Conservation (phyloP, 2,113 vertebrate genomes). For the Panurus biarmicus region DNA sequence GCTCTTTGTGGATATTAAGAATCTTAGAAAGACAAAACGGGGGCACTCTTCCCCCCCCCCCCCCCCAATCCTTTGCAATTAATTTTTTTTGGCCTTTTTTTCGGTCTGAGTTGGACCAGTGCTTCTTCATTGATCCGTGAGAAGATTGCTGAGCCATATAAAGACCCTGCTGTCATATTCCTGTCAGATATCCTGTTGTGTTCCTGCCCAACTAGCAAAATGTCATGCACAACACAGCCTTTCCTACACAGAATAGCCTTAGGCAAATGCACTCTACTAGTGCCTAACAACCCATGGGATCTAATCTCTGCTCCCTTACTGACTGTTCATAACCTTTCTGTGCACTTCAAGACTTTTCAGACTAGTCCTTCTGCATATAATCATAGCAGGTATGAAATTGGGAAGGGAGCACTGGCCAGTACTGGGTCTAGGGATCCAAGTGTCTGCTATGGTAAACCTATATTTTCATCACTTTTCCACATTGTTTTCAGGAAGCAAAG, state of each 20-base stretch:
- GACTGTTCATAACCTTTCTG: slow-evolving; percentile 34
- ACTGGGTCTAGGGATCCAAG: neutral
- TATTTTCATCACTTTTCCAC: neutral
- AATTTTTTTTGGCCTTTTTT: neutral
- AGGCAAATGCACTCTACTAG: slow-evolving; percentile 56
- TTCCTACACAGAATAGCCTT: slow-evolving; percentile 49
- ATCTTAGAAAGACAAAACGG: neutral
- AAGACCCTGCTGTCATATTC: slow-evolving; percentile 48
- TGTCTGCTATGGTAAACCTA: neutral
- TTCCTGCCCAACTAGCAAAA: slow-evolving; percentile 48
- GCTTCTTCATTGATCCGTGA: slow-evolving; percentile 28
- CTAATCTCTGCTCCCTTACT: slow-evolving; percentile 48
- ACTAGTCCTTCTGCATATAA: neutral
- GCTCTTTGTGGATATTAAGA: neutral
- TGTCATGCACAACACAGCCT: slow-evolving; percentile 48
- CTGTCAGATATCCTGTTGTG: slow-evolving; percentile 42
- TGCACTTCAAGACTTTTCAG: slow-evolving; percentile 39
- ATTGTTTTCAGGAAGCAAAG: neutral
- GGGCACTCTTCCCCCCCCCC: fast-evolving
- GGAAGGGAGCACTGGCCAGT: neutral
- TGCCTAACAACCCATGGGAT: slow-evolving; percentile 54
- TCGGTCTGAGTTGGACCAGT: neutral
- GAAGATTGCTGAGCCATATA: slow-evolving; percentile 42
- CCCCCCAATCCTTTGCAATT: neutral
- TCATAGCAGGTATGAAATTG: neutral